Base-by-base conservation (phyloP, 92 coral and sea anemone genomes). In the Zoanthus sociatus region DNA sequence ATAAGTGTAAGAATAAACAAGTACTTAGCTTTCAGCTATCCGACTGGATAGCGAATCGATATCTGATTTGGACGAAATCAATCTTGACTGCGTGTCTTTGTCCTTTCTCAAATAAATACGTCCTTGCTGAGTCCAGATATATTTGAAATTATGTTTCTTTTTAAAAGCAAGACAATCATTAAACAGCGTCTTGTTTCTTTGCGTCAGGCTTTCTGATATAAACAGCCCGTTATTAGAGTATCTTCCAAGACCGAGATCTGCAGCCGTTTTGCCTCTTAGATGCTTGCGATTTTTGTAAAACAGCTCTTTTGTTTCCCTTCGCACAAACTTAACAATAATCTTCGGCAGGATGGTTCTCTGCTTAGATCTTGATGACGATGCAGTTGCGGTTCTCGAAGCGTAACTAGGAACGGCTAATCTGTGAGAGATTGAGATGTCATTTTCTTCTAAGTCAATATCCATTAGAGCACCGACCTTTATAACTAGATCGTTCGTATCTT, bases 91-190 rank as follows among this genome's bases (percentile, higher is more conserved):
- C 54, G 79, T 50, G 26, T 71, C 82, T 71, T 21, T 48, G 71
- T 55, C 31, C 82, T 84, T 84, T 54, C 88, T n/a, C 33, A 84
- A 17, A 32, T 84, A 84, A 15, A 73, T 71, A 21, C 88, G 82
- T 48, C 82, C 82, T 68, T 71, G 81, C 54, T 84, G 67, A 45
- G 88, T 84, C 79, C 79, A 84, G 79, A 84, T 84, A 30, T 84
- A 84, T 68, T 84, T 70, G 70, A 10, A 84, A 51, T 84, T 84
- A 51, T 55, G 46, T 10, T 70, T 54, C 21, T 79, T 14, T 67
- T 69, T 70, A 48, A 84, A 70, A 10, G 47, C 71, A 26, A 84
- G 71, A 45, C 88, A 84, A 44, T 84, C 81, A 47, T 83, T 83
- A 26, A 83, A 83, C 20, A 83, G 63, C n/a, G 32, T 21, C 79